Base-by-base conservation (phyloP, 2,888 invertebrate genomes). In the Pseudococcus viburni region DNA sequence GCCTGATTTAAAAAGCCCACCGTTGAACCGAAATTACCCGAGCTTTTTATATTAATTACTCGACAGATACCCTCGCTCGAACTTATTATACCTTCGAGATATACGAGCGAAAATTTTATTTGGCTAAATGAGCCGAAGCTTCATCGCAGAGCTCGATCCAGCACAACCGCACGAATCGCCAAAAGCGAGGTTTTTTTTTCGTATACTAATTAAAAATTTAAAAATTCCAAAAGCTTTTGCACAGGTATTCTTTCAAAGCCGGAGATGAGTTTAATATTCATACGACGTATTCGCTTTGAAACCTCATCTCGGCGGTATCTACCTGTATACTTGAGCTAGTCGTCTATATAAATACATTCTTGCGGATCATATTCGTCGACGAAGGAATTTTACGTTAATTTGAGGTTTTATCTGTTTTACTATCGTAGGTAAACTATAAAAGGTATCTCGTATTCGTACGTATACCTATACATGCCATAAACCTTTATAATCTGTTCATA, bases 341-440 rank as follows among this genome's bases (percentile, higher is more conserved):
- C 68, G 68, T 68, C 22, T 68, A 55, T n/a, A 55, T 55, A 55
- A 55, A 55, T 55, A 55, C 55, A 55, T 55, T 55, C 55, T 55
- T n/a, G 55, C 55, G n/a, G 55, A 55, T 55, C 55, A 55, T 55
- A 55, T 68, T 26, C 68, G 26, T 68, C 68, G 68, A 22, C 26
- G 68, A 26, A 11, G 68, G 55, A 55, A 68, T 68, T 68, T 26
- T 26, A 26, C 68, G 68, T 68, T 68, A 68, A 68, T 68, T 68
- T 68, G 68, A 26, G 68, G 68, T 68, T 68, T 68, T 26, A 26
- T 68, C 11, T 11, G 68, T 68, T 26, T 2, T 11, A 26, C 22
- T 11, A 51, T 15, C 48, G 48, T 51, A 15, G 1, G 15, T 51
- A 51, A 12, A 7, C 42, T 42, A 42, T 42, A 42, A 42, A 42